A percentile compares a stretch with the other conserved stretches of the same genome.
Conservation (phyloP, 2,888 invertebrate genomes). For the Leucozona laternaria region DNA sequence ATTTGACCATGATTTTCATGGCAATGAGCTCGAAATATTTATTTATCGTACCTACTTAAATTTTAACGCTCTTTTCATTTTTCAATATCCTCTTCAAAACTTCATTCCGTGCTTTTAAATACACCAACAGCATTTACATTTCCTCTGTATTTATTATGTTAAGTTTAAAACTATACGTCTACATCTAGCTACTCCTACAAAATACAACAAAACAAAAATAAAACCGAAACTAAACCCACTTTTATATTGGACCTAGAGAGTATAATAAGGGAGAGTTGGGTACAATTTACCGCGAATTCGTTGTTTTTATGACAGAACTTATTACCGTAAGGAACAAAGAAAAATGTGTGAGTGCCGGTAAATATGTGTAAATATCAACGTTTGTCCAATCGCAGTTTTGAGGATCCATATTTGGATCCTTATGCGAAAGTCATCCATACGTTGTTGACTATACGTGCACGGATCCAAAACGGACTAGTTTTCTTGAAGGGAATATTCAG, state of each 20-base stretch:
- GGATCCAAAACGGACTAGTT: no score
- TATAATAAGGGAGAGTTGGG: not conserved
- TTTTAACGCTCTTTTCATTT: not conserved
- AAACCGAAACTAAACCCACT: constrained; percentile 2
- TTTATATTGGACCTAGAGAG: not conserved
- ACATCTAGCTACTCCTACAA: no score
- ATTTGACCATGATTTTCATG: constrained; percentile 9
- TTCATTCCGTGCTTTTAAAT: constrained; percentile 11
- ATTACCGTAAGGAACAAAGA: no score
- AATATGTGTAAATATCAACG: no score
- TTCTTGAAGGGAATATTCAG: no score
- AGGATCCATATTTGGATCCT: no score
- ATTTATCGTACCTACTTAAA: not conserved
- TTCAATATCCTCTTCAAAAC: constrained; percentile 19
- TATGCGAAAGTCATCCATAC: no score
- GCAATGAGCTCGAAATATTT: constrained; percentile 17
- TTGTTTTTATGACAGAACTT: no score
- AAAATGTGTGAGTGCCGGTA: no score
- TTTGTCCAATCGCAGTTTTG: no score
- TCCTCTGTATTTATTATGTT: not conserved
- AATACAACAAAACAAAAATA: not conserved
- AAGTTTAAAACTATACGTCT: not conserved
- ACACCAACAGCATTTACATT: not conserved
- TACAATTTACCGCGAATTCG: not conserved
- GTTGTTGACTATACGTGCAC: no score